Evolutionary conservation across 2,113 vertebrate species (phyloP).

Genomic region (Pseudopodoces humilis): DNA sequence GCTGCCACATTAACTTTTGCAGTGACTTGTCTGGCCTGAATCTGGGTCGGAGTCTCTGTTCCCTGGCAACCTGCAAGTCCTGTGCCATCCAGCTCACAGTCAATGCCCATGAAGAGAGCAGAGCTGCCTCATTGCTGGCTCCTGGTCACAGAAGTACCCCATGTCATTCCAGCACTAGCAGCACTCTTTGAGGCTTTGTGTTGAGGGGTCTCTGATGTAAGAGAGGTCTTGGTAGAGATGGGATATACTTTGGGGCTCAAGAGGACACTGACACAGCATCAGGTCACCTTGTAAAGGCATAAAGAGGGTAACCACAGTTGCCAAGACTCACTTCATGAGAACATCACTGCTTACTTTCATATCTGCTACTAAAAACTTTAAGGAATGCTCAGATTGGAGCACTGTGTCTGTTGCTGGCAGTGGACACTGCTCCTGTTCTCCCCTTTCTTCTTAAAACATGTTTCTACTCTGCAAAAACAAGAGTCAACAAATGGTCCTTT

Average conservation of each 20-base stretch:
- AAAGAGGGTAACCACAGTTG: slow-evolving; percentile 38
- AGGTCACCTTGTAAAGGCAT: slow-evolving; percentile 8
- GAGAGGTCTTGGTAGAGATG: not conserved
- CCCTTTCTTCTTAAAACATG: not conserved
- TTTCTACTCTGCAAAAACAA: slow-evolving; percentile 15
- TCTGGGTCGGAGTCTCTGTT: slow-evolving; percentile 36
- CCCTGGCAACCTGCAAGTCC: slow-evolving; percentile 21
- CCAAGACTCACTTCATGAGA: not conserved
- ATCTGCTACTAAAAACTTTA: slow-evolving; percentile 13
- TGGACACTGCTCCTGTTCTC: slow-evolving; percentile 42
- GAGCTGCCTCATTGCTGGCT: slow-evolving; percentile 16
- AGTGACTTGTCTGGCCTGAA: slow-evolving; percentile 46
- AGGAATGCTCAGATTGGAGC: slow-evolving; percentile 1
- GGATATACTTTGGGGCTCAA: not conserved
- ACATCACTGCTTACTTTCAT: not conserved
- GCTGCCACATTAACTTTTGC: slow-evolving; percentile 29
- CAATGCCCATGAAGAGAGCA: slow-evolving; percentile 41
- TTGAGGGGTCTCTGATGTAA: slow-evolving; percentile 14
- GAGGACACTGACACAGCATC: not conserved
- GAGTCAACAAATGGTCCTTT: slow-evolving; percentile 1
- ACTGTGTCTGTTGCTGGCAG: slow-evolving; percentile 73
- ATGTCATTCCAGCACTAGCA: not conserved
- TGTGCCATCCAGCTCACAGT: not conserved
- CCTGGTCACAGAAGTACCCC: slow-evolving; percentile 3
- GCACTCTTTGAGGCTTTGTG: slow-evolving; percentile 46